These are phyloP conservation scores for Galago senegalensis DNA, from an alignment of 2,797 vertebrate species.

Conservation along the genomic window DNA sequence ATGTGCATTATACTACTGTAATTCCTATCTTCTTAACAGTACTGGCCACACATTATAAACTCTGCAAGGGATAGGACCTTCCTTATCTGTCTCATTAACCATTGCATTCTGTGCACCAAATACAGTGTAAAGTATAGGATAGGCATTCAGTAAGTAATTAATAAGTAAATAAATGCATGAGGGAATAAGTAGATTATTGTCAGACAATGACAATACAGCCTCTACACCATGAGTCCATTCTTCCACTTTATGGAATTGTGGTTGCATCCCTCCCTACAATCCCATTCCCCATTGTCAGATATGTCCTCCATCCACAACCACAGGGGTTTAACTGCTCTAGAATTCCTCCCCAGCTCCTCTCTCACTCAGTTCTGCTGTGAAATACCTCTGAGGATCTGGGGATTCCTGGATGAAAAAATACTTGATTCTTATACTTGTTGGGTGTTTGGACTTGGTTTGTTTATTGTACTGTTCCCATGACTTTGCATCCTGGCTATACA, in stretches of 20 bases:
- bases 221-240: neutral
- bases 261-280: neutral
- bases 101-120: neutral
- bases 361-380: neutral
- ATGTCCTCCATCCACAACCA: neutral
- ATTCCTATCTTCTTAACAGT: neutral
- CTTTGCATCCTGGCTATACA: neutral
- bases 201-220: neutral
- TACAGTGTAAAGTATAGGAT: neutral
- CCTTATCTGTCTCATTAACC: neutral
- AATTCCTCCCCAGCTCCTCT: neutral
- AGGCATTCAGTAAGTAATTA: neutral
- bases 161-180: neutral
- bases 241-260: neutral
- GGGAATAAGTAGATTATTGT: neutral
- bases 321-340: no score
- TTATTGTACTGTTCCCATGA: neutral
- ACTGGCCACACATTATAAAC: neutral
- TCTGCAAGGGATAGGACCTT: neutral
- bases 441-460: slow-evolving; percentile 8
- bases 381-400: neutral
- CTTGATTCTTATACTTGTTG: neutral
- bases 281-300: neutral
- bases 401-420: neutral
- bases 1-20: neutral